Evolutionary conservation across 2,113 vertebrate genomes (phyloP), one percentile per base, ranked within the genome.

Genomic region (Morone chrysops): DNA sequence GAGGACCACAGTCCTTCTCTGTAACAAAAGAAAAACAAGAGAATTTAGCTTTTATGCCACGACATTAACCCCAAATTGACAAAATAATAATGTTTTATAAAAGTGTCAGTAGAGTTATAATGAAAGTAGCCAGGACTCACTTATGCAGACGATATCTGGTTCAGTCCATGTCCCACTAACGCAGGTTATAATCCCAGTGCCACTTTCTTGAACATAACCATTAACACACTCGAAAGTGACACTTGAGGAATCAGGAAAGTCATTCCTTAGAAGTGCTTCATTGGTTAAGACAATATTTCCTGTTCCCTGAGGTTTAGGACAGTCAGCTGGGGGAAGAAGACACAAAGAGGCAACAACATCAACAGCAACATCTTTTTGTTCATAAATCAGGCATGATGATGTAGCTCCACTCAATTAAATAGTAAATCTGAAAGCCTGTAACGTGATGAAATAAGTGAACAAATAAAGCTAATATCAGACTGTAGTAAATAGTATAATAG

Each of bases 1-100:
- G 93, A 6, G 0, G 0, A 13, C 93, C 93, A 73, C 94, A 95
- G 84, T 95, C 91, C 12, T 31, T 92, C 78, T 80, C 95, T 96
- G 86, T 71, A 75, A 84, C 0, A 51, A 22, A 71, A 75, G 48
- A 68, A 11, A 75, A 57, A 79, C 8, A 70, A 36, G 6, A 51
- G 0, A 62, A 75, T 9, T 45, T 22, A 22, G 20, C 7, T 57
- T 6, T 63, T 7, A 14, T 11, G 11, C 2, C 40, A 63, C 2
- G 2, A 53, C 40, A 22, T 11, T 3, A 31, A 63, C 12, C 20
- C 7, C 12, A 11, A 41, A 31, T 57, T 6, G 20, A 8, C 56
- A 10, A 20, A 40, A 56, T 12, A 11, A 48, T 43, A 4, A 25
- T 38, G 25, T 43, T 67, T 71, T 16, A 16, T 53, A 12, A 50